Conservation (phyloP, 2,888 invertebrate species). For the Ypsolopha scabrella region DNA sequence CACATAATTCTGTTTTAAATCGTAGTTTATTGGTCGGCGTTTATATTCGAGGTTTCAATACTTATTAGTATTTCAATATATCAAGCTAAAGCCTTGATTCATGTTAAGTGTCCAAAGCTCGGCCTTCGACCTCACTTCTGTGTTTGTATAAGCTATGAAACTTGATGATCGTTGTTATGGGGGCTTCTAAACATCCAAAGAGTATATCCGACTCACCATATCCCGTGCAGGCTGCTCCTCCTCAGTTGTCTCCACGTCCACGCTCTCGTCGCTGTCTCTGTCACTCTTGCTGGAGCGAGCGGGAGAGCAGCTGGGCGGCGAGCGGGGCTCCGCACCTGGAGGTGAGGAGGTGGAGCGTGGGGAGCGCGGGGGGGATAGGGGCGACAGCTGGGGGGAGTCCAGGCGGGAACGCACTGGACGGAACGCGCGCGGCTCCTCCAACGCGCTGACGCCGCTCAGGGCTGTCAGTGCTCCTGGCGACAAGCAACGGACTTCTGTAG, state of each 20-base stretch:
- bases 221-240: conserved; percentile 69
- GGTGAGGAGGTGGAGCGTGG: conserved; percentile 26
- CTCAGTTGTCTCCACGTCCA: conserved; percentile 90
- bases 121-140: too few species aligned
- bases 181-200: not conserved
- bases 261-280: conserved; percentile 83
- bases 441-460: conserved; percentile 44
- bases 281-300: conserved; percentile 59
- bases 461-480: conserved; percentile 52
- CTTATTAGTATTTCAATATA: too few species aligned
- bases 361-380: conserved; percentile 19
- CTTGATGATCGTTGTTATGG: too few species aligned
- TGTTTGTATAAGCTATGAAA: too few species aligned
- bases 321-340: conserved; percentile 30
- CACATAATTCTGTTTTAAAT: too few species aligned
- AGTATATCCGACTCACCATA: conserved; percentile 31
- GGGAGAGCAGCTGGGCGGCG: conserved; percentile 34
- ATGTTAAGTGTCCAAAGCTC: too few species aligned
- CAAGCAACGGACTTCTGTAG: not conserved
- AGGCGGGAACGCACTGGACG: conserved; percentile 49
- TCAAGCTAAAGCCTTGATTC: too few species aligned
- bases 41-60: too few species aligned
- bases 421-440: conserved; percentile 59
- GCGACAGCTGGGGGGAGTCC: conserved; percentile 39
- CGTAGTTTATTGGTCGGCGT: too few species aligned